Evolutionary conservation across 2,797 vertebrate genomes (phyloP).

Genomic region (Diplodus puntazzo): DNA sequence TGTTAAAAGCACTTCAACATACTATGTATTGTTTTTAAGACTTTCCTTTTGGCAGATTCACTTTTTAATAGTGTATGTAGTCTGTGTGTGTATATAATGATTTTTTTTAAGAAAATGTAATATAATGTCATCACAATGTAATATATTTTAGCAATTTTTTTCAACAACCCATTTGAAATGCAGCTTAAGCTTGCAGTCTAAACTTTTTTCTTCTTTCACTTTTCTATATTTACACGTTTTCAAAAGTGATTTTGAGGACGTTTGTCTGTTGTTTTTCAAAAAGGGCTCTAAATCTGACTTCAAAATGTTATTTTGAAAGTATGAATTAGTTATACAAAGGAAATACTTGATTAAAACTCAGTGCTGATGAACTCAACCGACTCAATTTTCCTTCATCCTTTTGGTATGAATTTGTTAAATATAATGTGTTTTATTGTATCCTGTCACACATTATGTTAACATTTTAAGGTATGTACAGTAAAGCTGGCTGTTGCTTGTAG

Average conservation of each 20-base stretch:
- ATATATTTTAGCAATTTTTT: conserved; percentile 51
- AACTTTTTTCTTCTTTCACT: background rate
- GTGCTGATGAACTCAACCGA: background rate
- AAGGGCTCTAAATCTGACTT: background rate
- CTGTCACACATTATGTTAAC: background rate
- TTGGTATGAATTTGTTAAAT: background rate
- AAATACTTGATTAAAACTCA: background rate
- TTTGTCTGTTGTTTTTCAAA: background rate
- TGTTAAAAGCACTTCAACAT: conserved; percentile 6
- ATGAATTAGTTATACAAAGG: background rate
- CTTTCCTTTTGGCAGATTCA: background rate
- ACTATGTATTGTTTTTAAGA: conserved; percentile 10
- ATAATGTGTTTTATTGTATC: background rate
- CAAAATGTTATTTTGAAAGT: background rate
- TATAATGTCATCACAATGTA: conserved; percentile 49
- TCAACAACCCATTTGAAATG: background rate
- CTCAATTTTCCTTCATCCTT: background rate
- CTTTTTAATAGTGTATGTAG: conserved; percentile 7
- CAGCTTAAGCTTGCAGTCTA: background rate
- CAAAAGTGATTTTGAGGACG: background rate
- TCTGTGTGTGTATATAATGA: conserved; percentile 33
- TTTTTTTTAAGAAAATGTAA: conserved; percentile 45
- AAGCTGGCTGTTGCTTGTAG: background rate
- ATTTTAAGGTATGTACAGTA: background rate
- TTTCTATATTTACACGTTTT: background rate